A percentile compares a stretch with the other conserved stretches of the same genome.
phyloP scores from a whole-genome alignment of 1,140 invertebrate genomes.

The Halyomorpha halys region DNA sequence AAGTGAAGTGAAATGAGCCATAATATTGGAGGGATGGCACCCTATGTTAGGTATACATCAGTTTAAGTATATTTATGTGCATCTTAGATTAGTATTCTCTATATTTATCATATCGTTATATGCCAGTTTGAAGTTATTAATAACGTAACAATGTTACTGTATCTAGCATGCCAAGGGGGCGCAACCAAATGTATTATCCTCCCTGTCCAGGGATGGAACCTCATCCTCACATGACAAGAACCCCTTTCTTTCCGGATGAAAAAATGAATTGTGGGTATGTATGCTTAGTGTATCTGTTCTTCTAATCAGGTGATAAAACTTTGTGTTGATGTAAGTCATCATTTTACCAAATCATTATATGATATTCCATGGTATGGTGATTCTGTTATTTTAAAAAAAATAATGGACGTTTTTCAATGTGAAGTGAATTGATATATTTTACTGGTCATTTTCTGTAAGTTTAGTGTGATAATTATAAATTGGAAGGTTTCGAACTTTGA shows the following conservation, averaged over 20 bases:
- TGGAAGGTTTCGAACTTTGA: no score
- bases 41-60: conserved; percentile 34
- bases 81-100: background rate
- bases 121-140: background rate
- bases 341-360: no score
- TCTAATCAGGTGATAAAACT: no score
- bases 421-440: no score
- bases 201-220: conserved; percentile 31
- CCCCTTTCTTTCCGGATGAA: conserved; percentile 32
- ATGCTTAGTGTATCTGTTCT: background rate
- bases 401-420: no score
- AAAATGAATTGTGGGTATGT: conserved; percentile 32
- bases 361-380: no score
- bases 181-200: conserved; percentile 34
- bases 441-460: no score
- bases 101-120: background rate
- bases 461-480: no score
- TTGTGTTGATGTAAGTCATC: no score
- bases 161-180: conserved; percentile 34
- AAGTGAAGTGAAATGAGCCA: conserved; percentile 32
- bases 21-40: conserved; percentile 43
- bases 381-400: no score
- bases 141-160: conserved; percentile 6
- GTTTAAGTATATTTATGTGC: background rate
- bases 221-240: conserved; percentile 31